A percentile compares a stretch with the other conserved stretches of the same genome.
These are phyloP conservation scores for Argopecten irradians DNA, from an alignment of 1,140 invertebrate species.

Conservation along the genomic window DNA sequence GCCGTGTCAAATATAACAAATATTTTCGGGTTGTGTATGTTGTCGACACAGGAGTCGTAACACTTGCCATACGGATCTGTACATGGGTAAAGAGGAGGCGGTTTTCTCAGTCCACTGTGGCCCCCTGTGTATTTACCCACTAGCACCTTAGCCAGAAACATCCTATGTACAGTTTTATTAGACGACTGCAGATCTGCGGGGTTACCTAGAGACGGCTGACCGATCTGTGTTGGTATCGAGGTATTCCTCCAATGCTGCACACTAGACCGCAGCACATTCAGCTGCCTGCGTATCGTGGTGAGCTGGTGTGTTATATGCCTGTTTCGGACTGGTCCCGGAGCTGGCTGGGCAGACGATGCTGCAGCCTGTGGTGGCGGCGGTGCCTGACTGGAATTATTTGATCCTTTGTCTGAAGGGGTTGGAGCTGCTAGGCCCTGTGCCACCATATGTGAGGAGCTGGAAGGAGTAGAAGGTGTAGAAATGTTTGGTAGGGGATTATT, in stretches of 20 bases:
- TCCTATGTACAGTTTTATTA: conserved; percentile 52
- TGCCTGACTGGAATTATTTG: neutral
- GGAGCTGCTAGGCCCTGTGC: neutral
- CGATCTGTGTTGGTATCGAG: neutral
- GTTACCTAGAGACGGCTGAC: neutral
- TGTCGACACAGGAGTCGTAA: conserved; percentile 69
- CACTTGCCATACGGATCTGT: conserved; percentile 60
- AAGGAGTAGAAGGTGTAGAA: neutral
- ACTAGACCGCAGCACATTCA: neutral
- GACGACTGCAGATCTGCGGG: neutral
- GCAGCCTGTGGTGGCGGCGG: neutral
- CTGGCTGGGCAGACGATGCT: neutral
- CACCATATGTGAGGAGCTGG: neutral
- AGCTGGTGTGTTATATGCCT: neutral
- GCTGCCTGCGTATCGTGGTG: neutral
- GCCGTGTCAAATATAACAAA: conserved; percentile 69
- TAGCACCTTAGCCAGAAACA: conserved; percentile 67
- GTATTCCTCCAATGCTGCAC: neutral
- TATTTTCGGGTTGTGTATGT: conserved; percentile 61
- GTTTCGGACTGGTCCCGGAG: neutral
- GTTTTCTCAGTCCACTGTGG: conserved; percentile 51
- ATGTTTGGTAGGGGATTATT: neutral
- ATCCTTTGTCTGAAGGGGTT: neutral
- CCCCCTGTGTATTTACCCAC: conserved; percentile 63
- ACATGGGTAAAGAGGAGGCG: conserved; percentile 60